Evolutionary conservation across 2,113 vertebrate species (phyloP), one percentile per base, ranked within the genome.

Genomic region (Bufo gargarizans): DNA sequence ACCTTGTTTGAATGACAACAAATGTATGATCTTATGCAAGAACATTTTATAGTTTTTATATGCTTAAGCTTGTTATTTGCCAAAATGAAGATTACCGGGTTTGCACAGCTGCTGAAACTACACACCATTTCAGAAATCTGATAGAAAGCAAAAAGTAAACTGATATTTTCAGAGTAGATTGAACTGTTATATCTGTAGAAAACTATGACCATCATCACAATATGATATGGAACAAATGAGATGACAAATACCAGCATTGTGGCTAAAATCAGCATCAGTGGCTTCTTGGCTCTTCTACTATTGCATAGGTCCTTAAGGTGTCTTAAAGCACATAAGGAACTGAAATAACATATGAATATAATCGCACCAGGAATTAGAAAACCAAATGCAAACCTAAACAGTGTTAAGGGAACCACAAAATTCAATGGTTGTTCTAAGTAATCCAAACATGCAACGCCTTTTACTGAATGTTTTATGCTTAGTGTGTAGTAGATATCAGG

Each of bases 31-130:
- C 45, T 89, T 83, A 43, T 65, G 63, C 3, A 45, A 43, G 53
- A 82, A 49, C 88, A 84, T 84, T 88, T 92, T 11, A 92, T 55
- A 13, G 88, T 88, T 89, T 88, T 91, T 77, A 93, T 86, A 77
- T 89, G 92, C 88, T 90, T 94, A 90, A 95, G 94, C 43, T 92
- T 92, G 81, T 95, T 94, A 84, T 92, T 95, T 45, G 94, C 94
- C 87, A 95, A 14, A 0, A 95, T 93, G 86, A 96, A 97, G 86
- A 96, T 94, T 17, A 96, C 78, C 1, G 95, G 95, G 88, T 97
- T 95, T 85, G 97, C 92, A 80, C 95, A 96, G 87, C 94, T 94
- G 80, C 94, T 95, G 50, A 96, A 89, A 80, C 92, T 93, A 89
- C 95, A 96, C 53, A 94, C 87, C 20, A 94, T 94, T 91, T 96